phyloP scores from a whole-genome alignment of 2,888 invertebrate genomes.

The Heterodera filipjevi region DNA sequence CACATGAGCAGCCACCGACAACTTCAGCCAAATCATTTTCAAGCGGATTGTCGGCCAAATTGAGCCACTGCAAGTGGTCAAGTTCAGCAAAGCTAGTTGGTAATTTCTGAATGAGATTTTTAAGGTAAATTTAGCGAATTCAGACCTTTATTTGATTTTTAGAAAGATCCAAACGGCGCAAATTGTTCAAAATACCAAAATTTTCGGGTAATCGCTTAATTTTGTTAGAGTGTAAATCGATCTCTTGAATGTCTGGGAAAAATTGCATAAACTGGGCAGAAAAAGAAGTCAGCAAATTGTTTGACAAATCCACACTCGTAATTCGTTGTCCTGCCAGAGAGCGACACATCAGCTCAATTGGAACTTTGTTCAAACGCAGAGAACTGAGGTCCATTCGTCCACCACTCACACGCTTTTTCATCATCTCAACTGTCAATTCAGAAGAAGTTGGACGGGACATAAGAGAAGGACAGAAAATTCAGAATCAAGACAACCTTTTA shows the following conservation, averaged over 20 bases:
- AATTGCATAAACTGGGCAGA: slow-evolving; percentile 20
- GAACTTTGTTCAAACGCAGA: slow-evolving; percentile 25
- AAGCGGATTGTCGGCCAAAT: slow-evolving; percentile 21
- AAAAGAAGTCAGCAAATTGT: slow-evolving; percentile 19
- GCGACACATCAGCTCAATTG: slow-evolving; percentile 25
- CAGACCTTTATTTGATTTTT: slow-evolving; percentile 21
- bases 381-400: slow-evolving; percentile 26
- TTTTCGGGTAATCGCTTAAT: slow-evolving; percentile 21
- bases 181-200: slow-evolving; percentile 7
- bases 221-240: slow-evolving; percentile 17
- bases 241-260: slow-evolving; percentile 16
- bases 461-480: background rate
- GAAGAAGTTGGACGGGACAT: background rate
- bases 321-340: slow-evolving; percentile 19
- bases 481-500: too few relatives aligned
- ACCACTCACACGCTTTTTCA: slow-evolving; percentile 13
- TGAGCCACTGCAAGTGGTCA: slow-evolving; percentile 13
- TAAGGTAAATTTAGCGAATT: background rate
- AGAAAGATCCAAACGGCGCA: slow-evolving; percentile 14
- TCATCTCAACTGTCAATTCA: slow-evolving; percentile 21
- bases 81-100: slow-evolving; percentile 25
- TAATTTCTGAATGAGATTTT: background rate
- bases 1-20: slow-evolving; percentile 5
- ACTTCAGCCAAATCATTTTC: slow-evolving; percentile 24
- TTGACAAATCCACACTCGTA: slow-evolving; percentile 11